Evolutionary conservation across 1,140 invertebrate genomes (phyloP).

Genomic region (Trichoplusia ni): DNA sequence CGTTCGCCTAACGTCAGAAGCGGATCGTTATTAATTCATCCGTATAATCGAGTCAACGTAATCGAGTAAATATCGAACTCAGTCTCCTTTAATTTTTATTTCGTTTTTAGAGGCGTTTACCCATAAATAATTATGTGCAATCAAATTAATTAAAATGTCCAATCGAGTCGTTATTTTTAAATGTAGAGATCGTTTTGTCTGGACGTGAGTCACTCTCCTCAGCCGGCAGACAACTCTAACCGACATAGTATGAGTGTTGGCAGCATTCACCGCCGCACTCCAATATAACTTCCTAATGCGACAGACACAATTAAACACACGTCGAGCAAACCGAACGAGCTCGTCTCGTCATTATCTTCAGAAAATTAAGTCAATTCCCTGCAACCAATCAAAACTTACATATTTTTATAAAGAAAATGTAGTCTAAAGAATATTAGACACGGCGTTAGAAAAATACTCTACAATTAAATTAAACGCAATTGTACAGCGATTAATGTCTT

Average conservation of each 20-base stretch:
- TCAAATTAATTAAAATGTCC: conserved; percentile 2
- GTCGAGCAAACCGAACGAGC: conserved; percentile 1
- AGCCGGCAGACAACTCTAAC: conserved; percentile 11
- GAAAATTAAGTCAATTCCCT: too few relatives aligned
- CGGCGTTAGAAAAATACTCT: too few relatives aligned
- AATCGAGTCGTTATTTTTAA: conserved; percentile 11
- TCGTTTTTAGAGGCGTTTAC: background rate
- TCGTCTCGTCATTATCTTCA: background rate
- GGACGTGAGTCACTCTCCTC: conserved; percentile 1
- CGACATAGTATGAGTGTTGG: conserved; percentile 33
- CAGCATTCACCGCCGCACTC: conserved; percentile 29
- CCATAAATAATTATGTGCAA: background rate
- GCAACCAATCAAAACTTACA: too few relatives aligned
- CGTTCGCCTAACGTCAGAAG: background rate
- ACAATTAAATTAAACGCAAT: conserved; percentile 4
- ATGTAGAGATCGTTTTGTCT: conserved; percentile 6
- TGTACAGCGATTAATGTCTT: background rate
- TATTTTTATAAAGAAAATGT: too few relatives aligned
- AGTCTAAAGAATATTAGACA: too few relatives aligned
- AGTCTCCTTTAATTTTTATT: background rate
- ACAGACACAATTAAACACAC: conserved; percentile 32
- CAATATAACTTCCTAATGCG: conserved; percentile 33
- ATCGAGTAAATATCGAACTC: background rate
- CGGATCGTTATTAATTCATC: background rate
- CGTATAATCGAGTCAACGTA: background rate